A percentile compares a stretch with the other conserved stretches of the same genome.
These are phyloP conservation scores for Electrona antarctica DNA, from an alignment of 2,113 vertebrate genomes.

Conservation along the genomic window DNA sequence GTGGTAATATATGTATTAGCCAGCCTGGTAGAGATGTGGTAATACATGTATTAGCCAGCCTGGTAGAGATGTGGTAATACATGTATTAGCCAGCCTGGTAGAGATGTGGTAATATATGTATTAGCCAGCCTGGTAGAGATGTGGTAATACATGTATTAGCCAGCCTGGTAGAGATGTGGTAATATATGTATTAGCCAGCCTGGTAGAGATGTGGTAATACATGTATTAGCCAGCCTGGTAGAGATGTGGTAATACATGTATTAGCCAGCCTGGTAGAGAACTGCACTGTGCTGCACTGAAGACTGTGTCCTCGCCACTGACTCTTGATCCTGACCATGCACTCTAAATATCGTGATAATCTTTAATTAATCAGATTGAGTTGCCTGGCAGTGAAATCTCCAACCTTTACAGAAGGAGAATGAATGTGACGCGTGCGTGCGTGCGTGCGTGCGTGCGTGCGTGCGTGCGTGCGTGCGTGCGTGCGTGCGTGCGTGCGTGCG, in stretches of 20 bases:
- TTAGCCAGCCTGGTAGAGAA: no score
- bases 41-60: no score
- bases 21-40: no score
- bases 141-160: neutral
- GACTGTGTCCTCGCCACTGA: constrained; percentile 42
- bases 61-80: neutral
- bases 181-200: neutral
- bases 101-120: neutral
- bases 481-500: neutral
- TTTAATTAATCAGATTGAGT: constrained; percentile 79
- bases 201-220: neutral
- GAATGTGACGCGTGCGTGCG: neutral
- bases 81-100: neutral
- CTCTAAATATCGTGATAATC: constrained; percentile 63
- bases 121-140: no score
- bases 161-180: neutral
- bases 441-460: neutral
- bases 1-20: neutral
- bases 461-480: neutral
- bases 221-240: neutral
- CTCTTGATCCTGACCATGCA: constrained; percentile 53
- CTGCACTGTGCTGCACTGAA: neutral
- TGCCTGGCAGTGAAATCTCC: constrained; percentile 64
- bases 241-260: neutral
- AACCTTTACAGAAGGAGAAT: constrained; percentile 42